These are phyloP conservation scores for Spinus pinus DNA, from an alignment of 2,797 vertebrate genomes.

Conservation along the genomic window DNA sequence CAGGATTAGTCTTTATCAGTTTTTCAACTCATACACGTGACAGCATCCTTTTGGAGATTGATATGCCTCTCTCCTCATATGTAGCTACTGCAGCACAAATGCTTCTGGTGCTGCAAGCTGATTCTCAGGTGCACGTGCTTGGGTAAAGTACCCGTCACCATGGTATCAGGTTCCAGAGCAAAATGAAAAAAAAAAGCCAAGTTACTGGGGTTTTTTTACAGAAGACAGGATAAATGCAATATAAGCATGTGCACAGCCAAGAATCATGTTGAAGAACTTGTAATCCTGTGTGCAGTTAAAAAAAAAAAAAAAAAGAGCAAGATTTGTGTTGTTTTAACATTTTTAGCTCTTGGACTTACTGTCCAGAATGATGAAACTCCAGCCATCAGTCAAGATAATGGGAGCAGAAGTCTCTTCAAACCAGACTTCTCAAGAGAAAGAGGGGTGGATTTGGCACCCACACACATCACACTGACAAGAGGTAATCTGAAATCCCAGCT, in stretches of 20 bases:
- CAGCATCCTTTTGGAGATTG: neutral
- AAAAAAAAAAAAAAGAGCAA: neutral
- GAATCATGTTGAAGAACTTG: fast-evolving
- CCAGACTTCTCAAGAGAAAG: neutral
- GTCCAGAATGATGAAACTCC: neutral
- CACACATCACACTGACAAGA: neutral
- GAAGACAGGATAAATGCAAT: neutral
- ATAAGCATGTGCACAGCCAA: neutral
- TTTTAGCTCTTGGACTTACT: neutral
- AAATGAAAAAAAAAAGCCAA: neutral
- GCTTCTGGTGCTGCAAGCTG: neutral
- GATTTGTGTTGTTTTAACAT: neutral
- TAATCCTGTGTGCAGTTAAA: neutral
- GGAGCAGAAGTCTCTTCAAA: neutral
- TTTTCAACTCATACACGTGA: neutral
- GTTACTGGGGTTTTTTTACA: neutral
- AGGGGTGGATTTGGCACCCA: neutral
- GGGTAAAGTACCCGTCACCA: neutral
- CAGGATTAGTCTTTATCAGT: neutral
- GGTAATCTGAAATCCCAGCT: neutral
- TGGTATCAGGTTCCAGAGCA: neutral
- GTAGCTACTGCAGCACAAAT: neutral
- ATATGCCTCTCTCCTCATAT: neutral
- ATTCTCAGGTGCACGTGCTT: neutral
- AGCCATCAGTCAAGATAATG: neutral